Conservation (phyloP, 2,797 vertebrate genomes). For the Sarcophilus harrisii region DNA sequence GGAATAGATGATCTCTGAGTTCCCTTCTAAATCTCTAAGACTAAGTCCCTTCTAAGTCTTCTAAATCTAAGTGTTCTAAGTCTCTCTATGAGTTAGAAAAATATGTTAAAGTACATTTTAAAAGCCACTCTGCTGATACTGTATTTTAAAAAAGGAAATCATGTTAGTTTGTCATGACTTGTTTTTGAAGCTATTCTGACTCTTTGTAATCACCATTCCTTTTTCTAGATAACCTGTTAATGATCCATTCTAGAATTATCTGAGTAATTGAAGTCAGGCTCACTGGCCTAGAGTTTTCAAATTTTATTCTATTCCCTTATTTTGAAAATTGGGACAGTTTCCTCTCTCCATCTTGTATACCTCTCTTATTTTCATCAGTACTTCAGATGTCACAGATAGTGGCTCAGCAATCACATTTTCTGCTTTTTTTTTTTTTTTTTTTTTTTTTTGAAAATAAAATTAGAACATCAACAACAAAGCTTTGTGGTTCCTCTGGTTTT, state of each 20-base stretch:
- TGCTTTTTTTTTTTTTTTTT: neutral
- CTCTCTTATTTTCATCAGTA: neutral
- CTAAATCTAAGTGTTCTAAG: neutral
- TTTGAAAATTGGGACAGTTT: neutral
- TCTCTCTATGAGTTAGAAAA: neutral
- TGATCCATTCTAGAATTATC: neutral
- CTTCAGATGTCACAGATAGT: neutral
- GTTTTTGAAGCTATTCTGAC: neutral
- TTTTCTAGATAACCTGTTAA: neutral
- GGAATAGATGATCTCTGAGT: neutral
- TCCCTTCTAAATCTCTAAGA: neutral
- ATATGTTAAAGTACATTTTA: neutral
- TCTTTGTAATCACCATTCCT: neutral
- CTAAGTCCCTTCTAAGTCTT: no score
- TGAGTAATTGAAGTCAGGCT: neutral
- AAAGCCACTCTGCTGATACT: neutral
- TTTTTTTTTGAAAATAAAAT: no score
- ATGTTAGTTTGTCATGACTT: neutral
- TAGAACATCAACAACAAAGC: no score
- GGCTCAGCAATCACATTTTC: neutral
- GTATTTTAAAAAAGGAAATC: neutral
- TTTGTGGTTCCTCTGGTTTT: neutral
- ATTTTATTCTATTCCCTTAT: neutral
- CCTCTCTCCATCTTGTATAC: neutral
- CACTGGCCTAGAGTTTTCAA: neutral